Evolutionary conservation across 2,888 invertebrate species (phyloP).

Genomic region (Tetanocera ferruginea): DNA sequence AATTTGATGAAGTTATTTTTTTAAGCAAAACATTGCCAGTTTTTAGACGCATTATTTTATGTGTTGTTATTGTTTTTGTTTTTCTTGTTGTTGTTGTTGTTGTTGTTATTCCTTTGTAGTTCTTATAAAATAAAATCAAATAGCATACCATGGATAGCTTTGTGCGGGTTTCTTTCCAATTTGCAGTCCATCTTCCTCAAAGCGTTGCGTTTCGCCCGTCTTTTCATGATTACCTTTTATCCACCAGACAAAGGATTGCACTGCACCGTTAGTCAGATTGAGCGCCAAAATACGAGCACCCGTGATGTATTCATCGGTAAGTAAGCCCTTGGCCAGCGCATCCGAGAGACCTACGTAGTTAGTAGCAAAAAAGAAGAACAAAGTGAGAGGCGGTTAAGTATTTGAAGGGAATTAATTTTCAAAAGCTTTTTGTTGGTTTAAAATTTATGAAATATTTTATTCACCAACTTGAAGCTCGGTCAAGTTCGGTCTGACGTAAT

Average conservation of each 20-base stretch:
- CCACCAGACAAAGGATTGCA: constrained; percentile 76
- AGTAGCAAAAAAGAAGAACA: constrained; percentile 17
- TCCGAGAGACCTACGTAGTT: constrained; percentile 78
- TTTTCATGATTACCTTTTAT: constrained; percentile 68
- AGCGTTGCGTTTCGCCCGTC: constrained; percentile 70
- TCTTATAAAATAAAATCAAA: neutral
- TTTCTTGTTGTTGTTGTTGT: neutral
- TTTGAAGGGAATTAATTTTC: neutral
- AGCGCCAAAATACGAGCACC: constrained; percentile 75
- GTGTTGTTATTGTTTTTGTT: neutral
- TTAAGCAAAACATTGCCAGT: neutral
- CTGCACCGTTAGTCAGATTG: constrained; percentile 74
- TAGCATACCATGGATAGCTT: constrained; percentile 79
- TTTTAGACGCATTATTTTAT: neutral
- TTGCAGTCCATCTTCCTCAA: constrained; percentile 72
- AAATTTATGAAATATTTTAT: neutral
- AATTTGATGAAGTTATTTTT: neutral
- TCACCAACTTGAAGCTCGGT: neutral
- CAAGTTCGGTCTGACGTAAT: neutral
- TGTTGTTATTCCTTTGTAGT: neutral
- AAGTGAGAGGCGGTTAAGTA: constrained; percentile 18
- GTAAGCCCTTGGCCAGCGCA: constrained; percentile 80
- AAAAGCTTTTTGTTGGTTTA: too few relatives aligned
- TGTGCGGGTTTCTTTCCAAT: constrained; percentile 77
- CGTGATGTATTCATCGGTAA: constrained; percentile 75